Percentiles rank a stretch among this genome's conserved stretches.
These are phyloP conservation scores for Choristoneura fumiferana DNA, from an alignment of 1,140 invertebrate genomes.

Conservation along the genomic window DNA sequence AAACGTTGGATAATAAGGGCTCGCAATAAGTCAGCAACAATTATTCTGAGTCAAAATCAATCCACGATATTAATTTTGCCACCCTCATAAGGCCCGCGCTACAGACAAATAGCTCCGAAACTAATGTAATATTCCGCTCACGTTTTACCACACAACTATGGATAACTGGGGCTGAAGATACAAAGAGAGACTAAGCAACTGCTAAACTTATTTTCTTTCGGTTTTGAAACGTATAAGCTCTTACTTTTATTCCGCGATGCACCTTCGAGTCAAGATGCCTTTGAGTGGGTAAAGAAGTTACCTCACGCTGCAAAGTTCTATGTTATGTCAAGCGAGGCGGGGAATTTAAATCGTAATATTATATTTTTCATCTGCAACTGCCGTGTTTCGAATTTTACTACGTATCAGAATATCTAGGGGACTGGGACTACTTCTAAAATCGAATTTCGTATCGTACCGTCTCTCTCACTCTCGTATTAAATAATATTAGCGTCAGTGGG, in stretches of 20 bases:
- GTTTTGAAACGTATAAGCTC: slow-evolving; percentile 11
- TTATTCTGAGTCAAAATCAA: slow-evolving; percentile 28
- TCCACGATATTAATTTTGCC: slow-evolving; percentile 29
- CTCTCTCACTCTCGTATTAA: too few relatives aligned
- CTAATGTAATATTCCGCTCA: slow-evolving; percentile 29
- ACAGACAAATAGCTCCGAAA: slow-evolving; percentile 30
- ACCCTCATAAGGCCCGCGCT: slow-evolving; percentile 20
- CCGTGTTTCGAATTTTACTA: not conserved
- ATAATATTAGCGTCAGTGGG: too few relatives aligned
- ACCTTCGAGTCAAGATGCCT: slow-evolving; percentile 18
- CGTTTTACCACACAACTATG: slow-evolving; percentile 22
- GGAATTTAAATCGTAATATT: slow-evolving; percentile 27
- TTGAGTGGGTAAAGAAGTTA: slow-evolving; percentile 28
- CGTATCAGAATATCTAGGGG: not conserved
- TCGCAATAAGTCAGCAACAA: slow-evolving; percentile 9
- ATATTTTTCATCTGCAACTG: not conserved
- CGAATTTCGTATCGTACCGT: too few relatives aligned
- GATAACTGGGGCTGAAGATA: slow-evolving; percentile 22
- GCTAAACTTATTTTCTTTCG: slow-evolving; percentile 8
- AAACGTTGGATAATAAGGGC: not conserved
- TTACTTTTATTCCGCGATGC: not conserved
- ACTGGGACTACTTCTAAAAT: too few relatives aligned
- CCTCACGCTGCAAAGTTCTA: slow-evolving; percentile 19
- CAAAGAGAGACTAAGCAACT: slow-evolving; percentile 23
- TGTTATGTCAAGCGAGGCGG: slow-evolving; percentile 24